phyloP scores from a whole-genome alignment of 1,140 invertebrate genomes.

The Subanguina moxae region DNA sequence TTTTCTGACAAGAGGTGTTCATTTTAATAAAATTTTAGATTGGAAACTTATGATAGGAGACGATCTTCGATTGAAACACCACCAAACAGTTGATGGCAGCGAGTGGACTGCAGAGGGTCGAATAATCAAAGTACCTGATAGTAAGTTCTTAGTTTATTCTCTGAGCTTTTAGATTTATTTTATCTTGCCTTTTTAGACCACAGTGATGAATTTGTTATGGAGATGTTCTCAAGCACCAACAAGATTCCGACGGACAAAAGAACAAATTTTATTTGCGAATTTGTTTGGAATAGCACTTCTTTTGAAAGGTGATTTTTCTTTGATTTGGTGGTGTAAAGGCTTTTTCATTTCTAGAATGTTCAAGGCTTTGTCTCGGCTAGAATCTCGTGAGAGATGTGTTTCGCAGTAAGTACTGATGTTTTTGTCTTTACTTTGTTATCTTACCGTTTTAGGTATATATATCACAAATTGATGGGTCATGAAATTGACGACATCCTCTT shows the following conservation, averaged over 20 bases:
- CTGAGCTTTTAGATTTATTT: not conserved
- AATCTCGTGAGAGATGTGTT: slow-evolving; percentile 89
- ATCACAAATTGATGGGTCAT: slow-evolving; percentile 89
- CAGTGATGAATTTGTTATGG: slow-evolving; percentile 94
- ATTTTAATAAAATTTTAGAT: slow-evolving; percentile 24
- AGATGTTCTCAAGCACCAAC: slow-evolving; percentile 69
- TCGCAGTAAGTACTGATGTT: no score
- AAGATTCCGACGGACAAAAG: slow-evolving; percentile 54
- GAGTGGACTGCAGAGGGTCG: slow-evolving; percentile 86
- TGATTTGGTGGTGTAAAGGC: not conserved
- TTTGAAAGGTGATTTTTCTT: slow-evolving; percentile 76
- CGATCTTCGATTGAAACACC: slow-evolving; percentile 85
- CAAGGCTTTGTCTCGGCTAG: slow-evolving; percentile 85
- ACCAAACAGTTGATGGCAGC: slow-evolving; percentile 61
- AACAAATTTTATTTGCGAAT: slow-evolving; percentile 92
- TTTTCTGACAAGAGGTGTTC: not conserved
- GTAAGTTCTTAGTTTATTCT: slow-evolving; percentile 61
- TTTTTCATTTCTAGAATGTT: slow-evolving; percentile 74
- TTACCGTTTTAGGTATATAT: no score
- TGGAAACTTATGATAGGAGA: slow-evolving; percentile 99
- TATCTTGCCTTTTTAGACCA: slow-evolving; percentile 68
- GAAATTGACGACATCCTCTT: slow-evolving; percentile 87
- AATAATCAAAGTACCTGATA: slow-evolving; percentile 98
- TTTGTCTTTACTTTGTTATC: no score
- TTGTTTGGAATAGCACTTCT: slow-evolving; percentile 98